Base-by-base conservation (phyloP, 2,113 vertebrate species). In the Alosa alosa region DNA sequence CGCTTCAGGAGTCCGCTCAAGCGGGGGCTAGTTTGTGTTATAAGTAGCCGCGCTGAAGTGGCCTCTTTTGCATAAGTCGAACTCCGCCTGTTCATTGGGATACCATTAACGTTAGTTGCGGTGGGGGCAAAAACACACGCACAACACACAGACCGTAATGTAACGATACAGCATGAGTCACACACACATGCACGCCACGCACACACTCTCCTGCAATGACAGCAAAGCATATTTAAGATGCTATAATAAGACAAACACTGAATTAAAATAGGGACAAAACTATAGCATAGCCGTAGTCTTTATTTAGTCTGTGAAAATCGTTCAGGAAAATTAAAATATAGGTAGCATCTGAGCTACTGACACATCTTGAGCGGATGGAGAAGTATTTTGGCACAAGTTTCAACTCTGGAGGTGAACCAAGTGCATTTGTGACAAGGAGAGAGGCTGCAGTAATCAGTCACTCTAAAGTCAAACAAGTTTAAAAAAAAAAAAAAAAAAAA, bases 281-380 rank as follows among this genome's bases (percentile, higher is more conserved):
- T 13, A 8, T 36, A 31, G n/a, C 31, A 72, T 10, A 72, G 64
- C 64, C 25, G 64, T 72, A 72, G n/a, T 72, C 64, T 72, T 72
- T 72, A 72, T 72, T 72, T 9, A 72, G 64, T 31, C 64, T 13
- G 9, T 25, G 64, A 72, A 72, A 72, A 72, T 72, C n/a, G 31
- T 11, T 31, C 64, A 72, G 64, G 64, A 72, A 72, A 72, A 31
- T 72, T 72, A 72, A 72, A 72, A 72, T 72, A 72, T 7, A n/a
- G 25, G 13, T 36, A 36, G 64, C 64, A 31, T 72, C 11, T 72
- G 64, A 36, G 25, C 25, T 64, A 64, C 60, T 25, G 13, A 72
- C 25, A 36, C 10, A 72, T 13, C 25, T 72, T 36, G 25, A 36
- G 9, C n/a, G 25, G 64, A 72, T 72, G 64, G 13, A 7, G 25